phyloP scores from a whole-genome alignment of 37 sponge, comb jelly and placozoan genomes.

The Axinella damicornis region DNA sequence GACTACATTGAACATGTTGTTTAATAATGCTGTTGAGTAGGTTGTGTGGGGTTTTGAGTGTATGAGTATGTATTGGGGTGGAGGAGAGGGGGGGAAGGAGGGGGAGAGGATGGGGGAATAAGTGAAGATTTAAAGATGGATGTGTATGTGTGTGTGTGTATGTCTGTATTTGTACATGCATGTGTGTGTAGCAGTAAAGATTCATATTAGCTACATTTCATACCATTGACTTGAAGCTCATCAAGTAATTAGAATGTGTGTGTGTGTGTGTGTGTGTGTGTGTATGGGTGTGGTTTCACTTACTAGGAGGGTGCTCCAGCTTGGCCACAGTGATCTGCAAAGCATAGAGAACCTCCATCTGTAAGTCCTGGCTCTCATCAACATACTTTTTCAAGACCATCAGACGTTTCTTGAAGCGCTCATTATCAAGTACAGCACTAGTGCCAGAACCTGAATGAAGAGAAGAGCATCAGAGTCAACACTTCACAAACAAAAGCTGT shows the following conservation, averaged over 20 bases:
- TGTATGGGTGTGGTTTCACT: neutral
- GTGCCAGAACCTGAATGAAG: constrained; percentile 49
- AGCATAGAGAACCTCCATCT: constrained; percentile 55
- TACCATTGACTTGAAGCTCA: no score
- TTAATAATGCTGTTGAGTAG: constrained; percentile 48
- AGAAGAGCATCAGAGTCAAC: no score
- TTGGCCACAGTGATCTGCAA: constrained; percentile 36
- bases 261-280: neutral
- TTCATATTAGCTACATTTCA: no score
- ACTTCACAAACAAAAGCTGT: neutral
- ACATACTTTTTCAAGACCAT: constrained; percentile 43
- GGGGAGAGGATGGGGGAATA: neutral
- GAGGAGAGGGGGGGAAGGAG: no score
- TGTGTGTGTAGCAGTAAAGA: no score
- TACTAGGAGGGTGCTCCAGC: constrained; percentile 65
- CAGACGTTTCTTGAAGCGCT: constrained; percentile 33
- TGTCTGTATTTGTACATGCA: no score
- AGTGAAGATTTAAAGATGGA: neutral
- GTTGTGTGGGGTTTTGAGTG: neutral
- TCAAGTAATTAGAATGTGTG: no score
- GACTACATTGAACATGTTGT: constrained; percentile 52
- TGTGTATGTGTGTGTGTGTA: neutral
- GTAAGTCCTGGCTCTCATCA: constrained; percentile 6
- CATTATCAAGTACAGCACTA: constrained; percentile 24
- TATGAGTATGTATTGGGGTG: no score